phyloP scores from a whole-genome alignment of 2,888 invertebrate genomes.

The Phyto melanocephala region DNA sequence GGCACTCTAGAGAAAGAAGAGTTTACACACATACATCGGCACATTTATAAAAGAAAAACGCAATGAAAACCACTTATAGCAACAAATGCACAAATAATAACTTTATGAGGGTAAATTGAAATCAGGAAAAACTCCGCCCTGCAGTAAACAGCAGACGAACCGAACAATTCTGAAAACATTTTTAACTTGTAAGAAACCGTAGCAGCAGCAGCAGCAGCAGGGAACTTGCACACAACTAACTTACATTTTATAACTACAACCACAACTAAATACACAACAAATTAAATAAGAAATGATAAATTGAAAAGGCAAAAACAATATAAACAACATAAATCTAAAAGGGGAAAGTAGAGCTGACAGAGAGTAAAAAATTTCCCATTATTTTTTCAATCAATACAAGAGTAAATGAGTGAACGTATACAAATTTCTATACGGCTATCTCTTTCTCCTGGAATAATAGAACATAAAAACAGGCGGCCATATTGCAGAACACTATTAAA shows the following conservation, averaged over 20 bases:
- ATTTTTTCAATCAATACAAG: constrained; percentile 14
- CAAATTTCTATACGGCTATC: neutral
- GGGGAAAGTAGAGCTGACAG: neutral
- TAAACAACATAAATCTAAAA: constrained; percentile 2
- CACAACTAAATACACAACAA: constrained; percentile 54
- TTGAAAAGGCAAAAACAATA: constrained; percentile 52
- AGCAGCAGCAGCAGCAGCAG: neutral
- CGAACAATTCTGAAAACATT: neutral
- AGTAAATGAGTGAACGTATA: neutral
- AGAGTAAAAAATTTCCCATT: constrained; percentile 44
- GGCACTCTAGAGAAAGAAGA: neutral
- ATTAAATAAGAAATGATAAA: constrained; percentile 59
- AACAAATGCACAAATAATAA: constrained; percentile 73
- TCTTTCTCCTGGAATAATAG: neutral
- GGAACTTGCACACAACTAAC: neutral
- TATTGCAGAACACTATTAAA: constrained; percentile 26
- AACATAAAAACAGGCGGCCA: constrained; percentile 40
- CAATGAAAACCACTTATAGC: constrained; percentile 57
- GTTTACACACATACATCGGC: no score
- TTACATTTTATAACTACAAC: constrained; percentile 9
- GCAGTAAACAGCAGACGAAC: constrained; percentile 65
- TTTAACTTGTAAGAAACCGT: constrained; percentile 40
- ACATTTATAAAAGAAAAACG: neutral
- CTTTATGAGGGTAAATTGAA: constrained; percentile 77
- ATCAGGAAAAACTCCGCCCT: constrained; percentile 77